Evolutionary conservation across 2,113 vertebrate genomes (phyloP), one percentile per base, ranked within the genome.

Genomic region (Bostrychus sinensis): DNA sequence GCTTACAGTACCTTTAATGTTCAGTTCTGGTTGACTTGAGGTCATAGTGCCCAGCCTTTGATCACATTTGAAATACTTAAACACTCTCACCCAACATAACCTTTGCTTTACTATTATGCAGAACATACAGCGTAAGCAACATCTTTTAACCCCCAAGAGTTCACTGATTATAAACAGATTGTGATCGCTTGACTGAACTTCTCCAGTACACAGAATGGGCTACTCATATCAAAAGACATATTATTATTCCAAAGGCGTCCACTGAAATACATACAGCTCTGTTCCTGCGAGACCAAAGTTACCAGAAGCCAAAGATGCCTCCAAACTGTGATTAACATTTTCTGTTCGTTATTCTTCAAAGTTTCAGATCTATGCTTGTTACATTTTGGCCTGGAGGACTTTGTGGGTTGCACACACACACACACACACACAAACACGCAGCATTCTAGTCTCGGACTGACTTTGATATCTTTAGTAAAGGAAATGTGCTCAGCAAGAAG

Each of bases 311-410:
- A 70, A 58, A n/a, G 20, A 53, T 19, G 80, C 75, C 76, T 78
- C 36, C 68, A 66, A 58, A 78, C 56, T 53, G 50, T 37, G 62
- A 80, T 80, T 81, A 78, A 76, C 78, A 82, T 78, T 78, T 80
- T 83, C 77, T 80, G 45, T 75, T 81, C 38, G 30, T 80, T 73
- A 63, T 58, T 71, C 72, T 81, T 79, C 59, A 78, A 72, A 81
- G 72, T 75, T 81, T 71, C 45, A 77, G 58, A 73, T 80, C 48
- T 60, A 30, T 50, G 62, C 46, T 63, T 70, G 32, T 30, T 22
- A 66, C 10, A 4, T 69, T 63, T 46, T 76, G 65, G 70, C 80
- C 68, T 75, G 51, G 1, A 73, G 67, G 70, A 48, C 13, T 66
- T 59, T 50, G 36, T 32, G 20, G 17, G 41, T 60, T 59, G 19